A percentile compares a stretch with the other conserved stretches of the same genome.
phyloP scores from a whole-genome alignment of 2,888 invertebrate genomes.

The Drosophila melanosoma region DNA sequence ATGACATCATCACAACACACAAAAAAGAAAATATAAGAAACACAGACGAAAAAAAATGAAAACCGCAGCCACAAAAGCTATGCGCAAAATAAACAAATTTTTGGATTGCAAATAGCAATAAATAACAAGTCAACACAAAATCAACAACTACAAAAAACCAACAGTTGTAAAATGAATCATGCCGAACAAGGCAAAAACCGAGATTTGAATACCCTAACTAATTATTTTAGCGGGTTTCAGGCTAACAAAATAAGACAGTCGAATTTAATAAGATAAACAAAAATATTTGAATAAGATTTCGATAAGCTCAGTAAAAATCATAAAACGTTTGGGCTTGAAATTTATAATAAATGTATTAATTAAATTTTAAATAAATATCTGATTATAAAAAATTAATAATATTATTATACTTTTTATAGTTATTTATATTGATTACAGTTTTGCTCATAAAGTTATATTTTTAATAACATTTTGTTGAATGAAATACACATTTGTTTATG shows the following conservation, averaged over 20 bases:
- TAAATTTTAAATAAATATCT: not conserved
- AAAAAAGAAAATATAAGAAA: no score
- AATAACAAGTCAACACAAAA: slow-evolving; percentile 41
- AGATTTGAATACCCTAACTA: slow-evolving; percentile 14
- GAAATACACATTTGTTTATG: no score
- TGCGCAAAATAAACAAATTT: slow-evolving; percentile 62
- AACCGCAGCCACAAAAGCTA: slow-evolving; percentile 50
- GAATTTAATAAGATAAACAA: no score
- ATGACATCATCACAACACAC: slow-evolving; percentile 67
- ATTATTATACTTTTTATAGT: no score
- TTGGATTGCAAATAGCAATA: slow-evolving; percentile 52
- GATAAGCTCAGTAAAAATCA: not conserved
- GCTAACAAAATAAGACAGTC: not conserved
- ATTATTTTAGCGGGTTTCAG: not conserved
- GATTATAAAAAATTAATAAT: not conserved
- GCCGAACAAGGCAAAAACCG: not conserved
- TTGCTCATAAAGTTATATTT: no score
- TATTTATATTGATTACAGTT: no score
- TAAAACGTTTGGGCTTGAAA: not conserved
- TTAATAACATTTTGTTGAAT: no score
- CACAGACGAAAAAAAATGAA: slow-evolving; percentile 2
- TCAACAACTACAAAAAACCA: slow-evolving; percentile 14
- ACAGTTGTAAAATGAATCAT: slow-evolving; percentile 22
- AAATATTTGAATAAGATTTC: no score
- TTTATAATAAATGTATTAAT: not conserved